phyloP scores from a whole-genome alignment of 2,888 invertebrate genomes.

The Hoplodrina ambigua region DNA sequence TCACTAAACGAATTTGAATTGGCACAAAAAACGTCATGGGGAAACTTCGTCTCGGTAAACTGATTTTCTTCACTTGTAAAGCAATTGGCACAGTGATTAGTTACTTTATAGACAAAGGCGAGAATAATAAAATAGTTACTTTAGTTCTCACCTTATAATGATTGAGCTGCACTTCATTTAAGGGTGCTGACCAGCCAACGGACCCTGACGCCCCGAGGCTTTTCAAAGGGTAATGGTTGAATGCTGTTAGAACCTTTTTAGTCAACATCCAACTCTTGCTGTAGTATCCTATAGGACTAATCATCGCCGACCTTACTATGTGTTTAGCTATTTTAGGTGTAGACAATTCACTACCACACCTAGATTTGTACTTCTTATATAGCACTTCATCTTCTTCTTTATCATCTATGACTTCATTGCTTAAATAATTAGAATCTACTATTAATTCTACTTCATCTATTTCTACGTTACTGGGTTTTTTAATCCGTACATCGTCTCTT shows the following conservation, averaged over 20 bases:
- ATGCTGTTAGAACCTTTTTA: conserved; percentile 92
- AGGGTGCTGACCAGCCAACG: conserved; percentile 90
- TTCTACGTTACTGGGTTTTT: conserved; percentile 68
- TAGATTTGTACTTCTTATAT: conserved; percentile 70
- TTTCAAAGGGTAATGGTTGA: conserved; percentile 94
- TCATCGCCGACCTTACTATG: conserved; percentile 88
- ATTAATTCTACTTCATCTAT: conserved; percentile 79
- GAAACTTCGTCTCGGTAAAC: background rate
- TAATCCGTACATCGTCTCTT: conserved; percentile 84
- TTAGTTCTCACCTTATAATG: conserved; percentile 90
- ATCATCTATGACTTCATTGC: conserved; percentile 75
- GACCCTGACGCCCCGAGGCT: conserved; percentile 89
- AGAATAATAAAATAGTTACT: conserved; percentile 25
- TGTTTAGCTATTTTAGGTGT: conserved; percentile 87
- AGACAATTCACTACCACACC: conserved; percentile 75
- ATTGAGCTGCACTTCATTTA: conserved; percentile 91
- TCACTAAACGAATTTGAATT: background rate
- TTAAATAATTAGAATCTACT: conserved; percentile 72
- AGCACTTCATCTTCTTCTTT: conserved; percentile 66
- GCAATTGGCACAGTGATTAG: conserved; percentile 4
- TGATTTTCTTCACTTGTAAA: background rate
- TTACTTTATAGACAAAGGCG: background rate
- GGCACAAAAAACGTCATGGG: background rate
- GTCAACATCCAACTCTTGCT: conserved; percentile 94
- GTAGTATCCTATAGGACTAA: conserved; percentile 92